phyloP scores from a whole-genome alignment of 2,888 invertebrate species.

The Eristalis pertinax region DNA sequence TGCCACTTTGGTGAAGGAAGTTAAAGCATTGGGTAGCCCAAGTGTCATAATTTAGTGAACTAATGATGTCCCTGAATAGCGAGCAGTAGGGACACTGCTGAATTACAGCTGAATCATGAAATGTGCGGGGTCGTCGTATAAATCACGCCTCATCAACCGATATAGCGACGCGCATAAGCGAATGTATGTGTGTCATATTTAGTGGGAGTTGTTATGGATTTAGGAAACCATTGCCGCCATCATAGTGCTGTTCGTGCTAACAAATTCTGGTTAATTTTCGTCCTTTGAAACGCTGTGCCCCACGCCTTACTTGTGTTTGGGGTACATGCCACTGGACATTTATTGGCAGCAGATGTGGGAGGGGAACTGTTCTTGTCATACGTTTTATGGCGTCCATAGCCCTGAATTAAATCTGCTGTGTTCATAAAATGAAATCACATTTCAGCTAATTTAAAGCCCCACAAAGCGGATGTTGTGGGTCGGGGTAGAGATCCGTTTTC shows the following conservation, averaged over 20 bases:
- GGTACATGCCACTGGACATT: not conserved
- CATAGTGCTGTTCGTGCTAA: not conserved
- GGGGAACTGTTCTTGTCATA: not conserved
- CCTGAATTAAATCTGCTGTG: not conserved
- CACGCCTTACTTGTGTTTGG: not conserved
- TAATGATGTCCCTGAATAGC: conserved; percentile 9
- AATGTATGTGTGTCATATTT: not conserved
- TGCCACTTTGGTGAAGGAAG: not conserved
- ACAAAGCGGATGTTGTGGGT: not conserved
- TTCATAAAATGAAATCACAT: not conserved
- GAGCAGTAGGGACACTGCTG: not conserved
- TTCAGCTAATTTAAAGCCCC: conserved; percentile 1
- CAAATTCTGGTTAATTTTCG: not conserved
- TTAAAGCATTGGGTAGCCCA: not conserved
- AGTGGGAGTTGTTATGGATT: not conserved
- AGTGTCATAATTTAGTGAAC: conserved; percentile 10
- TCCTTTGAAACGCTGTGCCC: not conserved
- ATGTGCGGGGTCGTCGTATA: not conserved
- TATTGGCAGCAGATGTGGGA: not conserved
- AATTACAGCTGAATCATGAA: conserved; percentile 7
- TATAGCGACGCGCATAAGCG: not conserved
- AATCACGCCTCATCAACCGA: conserved; percentile 5
- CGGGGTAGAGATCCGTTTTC: not conserved
- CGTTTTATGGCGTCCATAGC: not conserved
- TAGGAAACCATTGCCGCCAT: not conserved